Evolutionary conservation across 2,797 vertebrate genomes (phyloP), one percentile per base, ranked within the genome.

Genomic region (Eremophila alpestris): DNA sequence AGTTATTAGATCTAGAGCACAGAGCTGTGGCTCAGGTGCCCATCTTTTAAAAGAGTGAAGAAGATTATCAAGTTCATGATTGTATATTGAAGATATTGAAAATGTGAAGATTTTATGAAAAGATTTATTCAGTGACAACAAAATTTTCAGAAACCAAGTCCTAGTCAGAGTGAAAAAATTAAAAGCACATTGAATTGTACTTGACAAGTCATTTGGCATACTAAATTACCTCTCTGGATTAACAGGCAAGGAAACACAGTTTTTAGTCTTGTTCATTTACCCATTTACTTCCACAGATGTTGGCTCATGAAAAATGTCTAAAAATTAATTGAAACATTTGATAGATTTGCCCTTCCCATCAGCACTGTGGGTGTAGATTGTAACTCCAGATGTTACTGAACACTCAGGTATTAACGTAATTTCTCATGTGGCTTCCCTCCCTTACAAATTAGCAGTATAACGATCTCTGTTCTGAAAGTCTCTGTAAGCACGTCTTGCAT

Each of bases 401-500:
- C 41, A 62, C 67, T 30, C 43, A 34, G 56, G 13, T 23, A 85
- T 41, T 23, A 79, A 87, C 32, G 30, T 18, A 73, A 46, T 75
- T 88, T 78, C 76, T 58, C n/a, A 60, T 0, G 0, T 16, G 7
- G 8, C 15, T 1, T 36, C 15, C 20, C n/a, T 32, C 5, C 91
- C 79, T 98, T 98, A 99, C 70, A 99, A 96, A 97, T 99, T 99
- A 40, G 98, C 92, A 24, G 98, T 97, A 88, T 99, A 99, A 30
- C 99, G 98, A 94, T 98, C 97, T 81, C 99, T 98, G 98, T 98
- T 99, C 89, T 98, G 96, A 80, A 99, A 99, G 94, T 99, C 98
- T 95, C 97, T 98, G 87, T 98, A 93, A 85, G 99, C 99, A 23
- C 99, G 98, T 62, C 92, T 98, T 58, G 99, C 99, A 21, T 99